Conservation (phyloP, 2,888 invertebrate genomes). For the Diarsia mendica region DNA sequence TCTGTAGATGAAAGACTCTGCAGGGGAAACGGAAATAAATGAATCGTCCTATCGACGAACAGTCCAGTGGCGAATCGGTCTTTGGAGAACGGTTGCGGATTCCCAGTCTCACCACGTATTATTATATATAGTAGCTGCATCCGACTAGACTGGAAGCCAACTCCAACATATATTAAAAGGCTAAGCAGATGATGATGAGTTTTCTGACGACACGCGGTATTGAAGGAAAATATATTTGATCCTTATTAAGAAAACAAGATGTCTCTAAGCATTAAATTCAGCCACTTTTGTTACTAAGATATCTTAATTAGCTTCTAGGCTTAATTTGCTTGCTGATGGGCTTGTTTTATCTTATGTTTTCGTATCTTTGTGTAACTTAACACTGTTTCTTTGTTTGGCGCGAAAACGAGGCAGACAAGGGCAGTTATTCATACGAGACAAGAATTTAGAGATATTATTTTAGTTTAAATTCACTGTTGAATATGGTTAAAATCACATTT, state of each 20-base stretch:
- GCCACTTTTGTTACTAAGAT: constrained; percentile 4
- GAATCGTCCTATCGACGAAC: too few species aligned
- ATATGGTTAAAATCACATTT: neutral
- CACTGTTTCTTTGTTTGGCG: neutral
- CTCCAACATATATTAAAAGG: too few species aligned
- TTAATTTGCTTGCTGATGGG: constrained; percentile 27
- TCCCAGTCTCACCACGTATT: too few species aligned
- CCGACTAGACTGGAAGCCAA: too few species aligned
- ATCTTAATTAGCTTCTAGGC: constrained; percentile 8
- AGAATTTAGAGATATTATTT: neutral
- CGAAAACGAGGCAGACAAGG: neutral
- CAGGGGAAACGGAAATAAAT: too few species aligned
- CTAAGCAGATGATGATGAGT: too few species aligned
- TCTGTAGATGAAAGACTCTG: too few species aligned
- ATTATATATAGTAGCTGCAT: too few species aligned
- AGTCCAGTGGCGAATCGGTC: too few species aligned
- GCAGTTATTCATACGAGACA: neutral
- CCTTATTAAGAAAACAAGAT: constrained; percentile 7
- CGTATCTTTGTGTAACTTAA: constrained; percentile 1
- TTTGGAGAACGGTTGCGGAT: too few species aligned
- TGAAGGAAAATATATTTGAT: too few species aligned
- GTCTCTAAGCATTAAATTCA: constrained; percentile 13
- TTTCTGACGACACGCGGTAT: too few species aligned
- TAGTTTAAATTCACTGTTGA: neutral
- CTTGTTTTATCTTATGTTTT: constrained; percentile 16